A percentile compares a stretch with the other conserved stretches of the same genome.
These are phyloP conservation scores for Okapia johnstoni DNA, from an alignment of 2,113 vertebrate species.

Conservation along the genomic window DNA sequence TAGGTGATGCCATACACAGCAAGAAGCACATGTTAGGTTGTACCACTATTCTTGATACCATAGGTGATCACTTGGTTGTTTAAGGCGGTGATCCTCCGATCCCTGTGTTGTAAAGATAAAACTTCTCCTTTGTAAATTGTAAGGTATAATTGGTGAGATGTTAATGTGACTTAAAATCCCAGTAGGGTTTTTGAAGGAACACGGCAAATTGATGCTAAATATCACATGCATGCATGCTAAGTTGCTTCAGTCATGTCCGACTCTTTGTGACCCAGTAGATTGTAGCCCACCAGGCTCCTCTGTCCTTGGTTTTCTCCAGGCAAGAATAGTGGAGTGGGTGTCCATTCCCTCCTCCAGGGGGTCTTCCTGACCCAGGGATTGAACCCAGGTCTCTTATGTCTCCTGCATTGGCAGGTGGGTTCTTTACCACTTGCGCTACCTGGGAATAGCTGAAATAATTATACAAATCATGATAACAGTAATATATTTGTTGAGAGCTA, in stretches of 20 bases:
- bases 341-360: neutral
- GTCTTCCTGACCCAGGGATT: neutral
- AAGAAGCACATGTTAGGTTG: neutral
- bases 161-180: neutral
- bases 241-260: neutral
- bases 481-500: neutral
- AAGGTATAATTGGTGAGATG: neutral
- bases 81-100: neutral
- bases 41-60: neutral
- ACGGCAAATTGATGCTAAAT: neutral
- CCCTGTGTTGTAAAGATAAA: neutral
- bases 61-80: neutral
- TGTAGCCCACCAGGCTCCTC: neutral
- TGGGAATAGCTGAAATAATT: neutral
- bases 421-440: neutral
- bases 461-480: neutral
- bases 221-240: neutral
- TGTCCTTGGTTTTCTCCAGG: neutral
- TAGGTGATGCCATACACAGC: neutral
- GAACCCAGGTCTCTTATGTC: neutral
- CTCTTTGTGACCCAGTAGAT: neutral
- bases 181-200: neutral
- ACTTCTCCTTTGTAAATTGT: neutral
- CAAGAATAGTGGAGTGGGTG: neutral
- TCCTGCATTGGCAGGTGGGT: neutral